Evolutionary conservation across 1,140 invertebrate genomes (phyloP), one percentile per base, ranked within the genome.

Genomic region (Potamilus streckersoni): DNA sequence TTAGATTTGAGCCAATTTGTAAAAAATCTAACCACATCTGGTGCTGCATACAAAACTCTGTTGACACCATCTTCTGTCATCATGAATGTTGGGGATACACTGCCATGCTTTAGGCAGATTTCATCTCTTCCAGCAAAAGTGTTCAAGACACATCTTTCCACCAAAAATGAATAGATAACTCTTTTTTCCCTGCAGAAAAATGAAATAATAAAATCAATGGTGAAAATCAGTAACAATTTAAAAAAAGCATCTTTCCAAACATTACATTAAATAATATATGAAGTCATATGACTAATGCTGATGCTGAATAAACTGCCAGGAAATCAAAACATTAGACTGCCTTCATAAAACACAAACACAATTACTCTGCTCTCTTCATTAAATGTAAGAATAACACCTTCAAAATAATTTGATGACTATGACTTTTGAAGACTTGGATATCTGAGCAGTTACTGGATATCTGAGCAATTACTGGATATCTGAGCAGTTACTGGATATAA

Each of bases 61-160:
- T 91, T 91, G 0, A 94, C 93, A 85, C 96, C 97, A 23, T 91
- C 89, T 6, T 73, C 20, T n/a, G 77, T 79, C 38, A 84, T 76
- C 66, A 86, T 82, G 57, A 80, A 83, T 19, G 78, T 74, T 2
- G 86, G 86, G 2, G 86, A 86, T n/a, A 87, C 75, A 62, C 85
- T 83, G 13, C 83, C 84, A 74, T 88, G 87, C 6, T 80, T 55
- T 8, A 83, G 82, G 78, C 88, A 89, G 31, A 83, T 79, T 56
- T 85, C 80, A 80, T 88, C 76, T 64, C 96, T 93, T 14, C 89
- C 91, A 82, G 93, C 92, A 64, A 92, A 92, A 0, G 95, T 95
- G 0, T 94, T 93, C 63, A 98, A 90, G 84, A 99, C 97, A 88
- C 97, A 98, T 88, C 98, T 96, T 91, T 99, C 98, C 4, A 99